Evolutionary conservation across 2,113 vertebrate genomes (phyloP), one percentile per base, ranked within the genome.

Genomic region (Athene noctua): DNA sequence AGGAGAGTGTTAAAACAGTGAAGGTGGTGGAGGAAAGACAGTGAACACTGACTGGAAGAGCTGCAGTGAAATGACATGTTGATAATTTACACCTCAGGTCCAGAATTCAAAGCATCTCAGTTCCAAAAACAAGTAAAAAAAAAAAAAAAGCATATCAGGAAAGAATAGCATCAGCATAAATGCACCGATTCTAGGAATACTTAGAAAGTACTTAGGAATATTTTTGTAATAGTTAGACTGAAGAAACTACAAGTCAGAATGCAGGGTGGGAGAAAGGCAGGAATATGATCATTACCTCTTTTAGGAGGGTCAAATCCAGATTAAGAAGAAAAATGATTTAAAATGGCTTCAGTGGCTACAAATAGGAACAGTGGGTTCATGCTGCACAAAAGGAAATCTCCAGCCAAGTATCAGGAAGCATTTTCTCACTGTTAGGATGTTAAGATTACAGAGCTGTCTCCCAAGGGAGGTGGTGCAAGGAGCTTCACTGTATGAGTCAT

Each of bases 371-470:
- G 21, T 26, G 68, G 80, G 62, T 32, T 92, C 92, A 85, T 32
- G 11, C 46, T 80, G 32, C 18, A 18, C 67, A 71, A 91, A 90
- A 55, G 58, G 68, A 94, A 92, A 91, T 57, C 84, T 85, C 85
- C 57, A 92, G 66, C 32, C 27, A 73, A 82, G 51, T 38, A 92
- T 32, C 58, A 88, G 86, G 59, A 91, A 95, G 23, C 17, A 70
- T 94, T 95, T 96, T 82, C 38, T 88, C 55, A 58, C 70, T 0
- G 2, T 75, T 87, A 86, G 66, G 23, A 71, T 51, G 75, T 81
- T 44, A 92, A 92, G 57, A 92, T 72, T 90, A 91, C 67, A 90
- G 66, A 80, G 40, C 58, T 91, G n/a, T 34, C 58, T 97, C 92
- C 70, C 78, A 89, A 55, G 91, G 74, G 91, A 90, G 67, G 47